Evolutionary conservation across 1,140 invertebrate genomes (phyloP).

Genomic region (Bombus consobrinus): DNA sequence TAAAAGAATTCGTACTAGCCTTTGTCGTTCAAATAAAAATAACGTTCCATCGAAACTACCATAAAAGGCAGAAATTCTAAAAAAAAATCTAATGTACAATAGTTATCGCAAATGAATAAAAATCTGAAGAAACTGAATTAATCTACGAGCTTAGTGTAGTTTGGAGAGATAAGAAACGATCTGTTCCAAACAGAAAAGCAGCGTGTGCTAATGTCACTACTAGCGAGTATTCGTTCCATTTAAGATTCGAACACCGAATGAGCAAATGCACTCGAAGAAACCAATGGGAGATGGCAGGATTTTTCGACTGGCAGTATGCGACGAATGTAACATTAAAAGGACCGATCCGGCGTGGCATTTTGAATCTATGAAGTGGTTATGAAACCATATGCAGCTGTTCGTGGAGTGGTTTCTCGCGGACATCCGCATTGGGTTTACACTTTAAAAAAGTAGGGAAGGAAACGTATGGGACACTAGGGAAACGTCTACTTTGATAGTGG

Average conservation of each 20-base stretch:
- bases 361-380: conserved; percentile 65
- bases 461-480: conserved; percentile 72
- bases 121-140: neutral
- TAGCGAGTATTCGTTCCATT: too few species aligned
- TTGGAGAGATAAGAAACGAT: neutral
- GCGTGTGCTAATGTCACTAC: too few species aligned
- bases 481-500: conserved; percentile 71
- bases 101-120: neutral
- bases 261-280: neutral
- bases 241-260: too few species aligned
- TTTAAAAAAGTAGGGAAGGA: conserved; percentile 62
- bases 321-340: neutral
- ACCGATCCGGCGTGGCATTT: neutral
- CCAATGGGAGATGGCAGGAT: neutral
- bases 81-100: too few species aligned
- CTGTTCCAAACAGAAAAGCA: too few species aligned
- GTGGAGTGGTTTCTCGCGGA: conserved; percentile 39
- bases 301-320: neutral
- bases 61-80: too few species aligned
- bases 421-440: conserved; percentile 46
- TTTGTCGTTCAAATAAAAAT: neutral
- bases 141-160: neutral
- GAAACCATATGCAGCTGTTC: conserved; percentile 62
- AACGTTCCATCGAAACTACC: too few species aligned
- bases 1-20: neutral